Percentiles rank a stretch among this genome's conserved stretches.
phyloP scores from a whole-genome alignment of 2,797 vertebrate species.

The Chiloscyllium punctatum region DNA sequence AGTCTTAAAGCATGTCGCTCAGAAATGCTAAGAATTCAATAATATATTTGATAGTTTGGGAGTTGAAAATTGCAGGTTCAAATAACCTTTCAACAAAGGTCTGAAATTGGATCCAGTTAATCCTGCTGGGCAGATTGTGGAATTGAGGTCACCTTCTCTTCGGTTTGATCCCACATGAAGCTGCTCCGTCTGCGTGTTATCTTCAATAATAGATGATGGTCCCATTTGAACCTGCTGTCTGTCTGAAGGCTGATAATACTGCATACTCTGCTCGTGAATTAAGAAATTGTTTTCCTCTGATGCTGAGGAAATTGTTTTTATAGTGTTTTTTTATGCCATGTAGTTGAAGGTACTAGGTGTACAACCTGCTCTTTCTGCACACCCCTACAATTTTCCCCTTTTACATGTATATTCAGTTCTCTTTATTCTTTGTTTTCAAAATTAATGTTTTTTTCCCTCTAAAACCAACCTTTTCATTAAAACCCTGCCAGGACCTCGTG shows the following conservation, averaged over 20 bases:
- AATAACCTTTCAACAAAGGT: not conserved
- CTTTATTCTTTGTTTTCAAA: not conserved
- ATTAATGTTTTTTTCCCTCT: not conserved
- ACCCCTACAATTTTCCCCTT: not conserved
- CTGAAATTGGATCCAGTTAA: slow-evolving; percentile 23
- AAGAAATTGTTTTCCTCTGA: not conserved
- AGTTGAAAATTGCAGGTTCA: not conserved
- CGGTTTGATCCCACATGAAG: not conserved
- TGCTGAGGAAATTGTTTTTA: not conserved
- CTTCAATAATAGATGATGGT: slow-evolving; percentile 24
- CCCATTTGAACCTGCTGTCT: not conserved
- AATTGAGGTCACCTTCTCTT: slow-evolving; percentile 17
- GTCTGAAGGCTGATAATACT: not conserved
- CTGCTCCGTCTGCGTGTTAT: not conserved
- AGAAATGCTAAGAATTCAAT: not conserved
- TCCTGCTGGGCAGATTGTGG: not conserved
- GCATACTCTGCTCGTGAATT: not conserved
- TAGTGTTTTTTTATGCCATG: not conserved
- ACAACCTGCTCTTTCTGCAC: not conserved
- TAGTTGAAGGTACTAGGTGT: not conserved
- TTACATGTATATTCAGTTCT: not conserved
- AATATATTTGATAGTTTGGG: not conserved
- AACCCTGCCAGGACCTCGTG: not conserved
- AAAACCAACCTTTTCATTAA: not conserved
- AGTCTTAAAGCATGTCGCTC: not conserved